These are phyloP conservation scores for Leucophenga maculata DNA, from an alignment of 2,888 invertebrate species.

Conservation along the genomic window DNA sequence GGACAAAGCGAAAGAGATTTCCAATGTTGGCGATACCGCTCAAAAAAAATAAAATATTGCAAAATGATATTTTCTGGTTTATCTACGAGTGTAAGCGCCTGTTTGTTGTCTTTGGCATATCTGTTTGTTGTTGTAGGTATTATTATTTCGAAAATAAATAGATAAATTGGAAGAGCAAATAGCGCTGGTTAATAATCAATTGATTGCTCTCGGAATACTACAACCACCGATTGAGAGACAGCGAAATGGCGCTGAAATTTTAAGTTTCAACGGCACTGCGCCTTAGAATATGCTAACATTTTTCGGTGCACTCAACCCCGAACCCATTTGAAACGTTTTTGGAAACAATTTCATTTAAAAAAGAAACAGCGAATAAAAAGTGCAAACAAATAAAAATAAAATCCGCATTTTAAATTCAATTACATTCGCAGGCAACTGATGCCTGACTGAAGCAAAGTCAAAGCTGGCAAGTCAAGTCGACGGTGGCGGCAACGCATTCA, in stretches of 20 bases:
- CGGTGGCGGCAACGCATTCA: conserved; percentile 48
- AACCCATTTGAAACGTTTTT: conserved; percentile 7
- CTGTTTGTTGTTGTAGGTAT: conserved; percentile 22
- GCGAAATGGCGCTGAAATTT: no score
- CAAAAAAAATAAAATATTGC: conserved; percentile 45
- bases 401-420: conserved; percentile 63
- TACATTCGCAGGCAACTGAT: conserved; percentile 47
- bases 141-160: conserved; percentile 28
- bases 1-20: conserved; percentile 58
- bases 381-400: conserved; percentile 46
- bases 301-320: conserved; percentile 9
- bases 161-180: not conserved
- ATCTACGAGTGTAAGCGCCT: conserved; percentile 32
- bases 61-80: conserved; percentile 57
- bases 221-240: conserved; percentile 21
- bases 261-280: no score
- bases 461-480: conserved; percentile 40
- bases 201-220: not conserved
- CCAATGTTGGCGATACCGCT: conserved; percentile 67
- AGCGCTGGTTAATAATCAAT: not conserved
- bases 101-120: conserved; percentile 26
- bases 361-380: conserved; percentile 20
- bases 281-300: conserved; percentile 3
- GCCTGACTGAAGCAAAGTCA: conserved; percentile 24
- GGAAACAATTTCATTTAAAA: conserved; percentile 8